Conservation (phyloP, 2,888 invertebrate genomes). For the Operophtera brumata region DNA sequence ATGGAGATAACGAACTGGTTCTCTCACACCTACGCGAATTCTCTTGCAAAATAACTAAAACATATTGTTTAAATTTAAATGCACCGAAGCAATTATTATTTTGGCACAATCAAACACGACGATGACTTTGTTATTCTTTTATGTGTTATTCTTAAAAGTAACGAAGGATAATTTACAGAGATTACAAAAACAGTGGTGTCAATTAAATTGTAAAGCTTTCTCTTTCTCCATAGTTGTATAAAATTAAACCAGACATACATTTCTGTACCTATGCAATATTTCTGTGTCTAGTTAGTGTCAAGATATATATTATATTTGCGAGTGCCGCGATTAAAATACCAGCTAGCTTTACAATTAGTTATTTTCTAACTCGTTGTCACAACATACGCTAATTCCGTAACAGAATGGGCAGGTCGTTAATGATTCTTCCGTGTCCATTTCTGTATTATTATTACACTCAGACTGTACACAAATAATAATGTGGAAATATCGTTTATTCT, state of each 20-base stretch:
- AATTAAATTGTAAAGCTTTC: neutral
- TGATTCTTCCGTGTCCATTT: conserved; percentile 56
- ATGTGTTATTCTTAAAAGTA: neutral
- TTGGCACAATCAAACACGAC: neutral
- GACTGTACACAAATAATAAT: conserved; percentile 50
- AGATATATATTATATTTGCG: neutral
- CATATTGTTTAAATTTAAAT: conserved; percentile 39
- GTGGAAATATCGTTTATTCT: conserved; percentile 25
- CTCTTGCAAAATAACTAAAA: conserved; percentile 39
- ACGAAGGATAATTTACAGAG: neutral
- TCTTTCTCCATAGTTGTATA: neutral
- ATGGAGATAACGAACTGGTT: conserved; percentile 57
- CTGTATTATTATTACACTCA: conserved; percentile 42
- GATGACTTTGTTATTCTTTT: neutral
- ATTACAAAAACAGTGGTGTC: neutral
- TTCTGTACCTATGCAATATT: neutral
- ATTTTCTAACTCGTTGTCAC: conserved; percentile 10
- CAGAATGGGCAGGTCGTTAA: conserved; percentile 34
- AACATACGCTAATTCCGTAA: conserved; percentile 39
- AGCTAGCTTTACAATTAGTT: neutral
- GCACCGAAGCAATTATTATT: conserved; percentile 23
- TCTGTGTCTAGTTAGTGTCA: neutral
- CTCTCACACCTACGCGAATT: conserved; percentile 62
- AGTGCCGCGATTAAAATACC: conserved; percentile 11
- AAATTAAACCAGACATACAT: neutral